A percentile compares a stretch with the other conserved stretches of the same genome.
phyloP scores from a whole-genome alignment of 2,113 vertebrate species.

The Bubalus kerabau region DNA sequence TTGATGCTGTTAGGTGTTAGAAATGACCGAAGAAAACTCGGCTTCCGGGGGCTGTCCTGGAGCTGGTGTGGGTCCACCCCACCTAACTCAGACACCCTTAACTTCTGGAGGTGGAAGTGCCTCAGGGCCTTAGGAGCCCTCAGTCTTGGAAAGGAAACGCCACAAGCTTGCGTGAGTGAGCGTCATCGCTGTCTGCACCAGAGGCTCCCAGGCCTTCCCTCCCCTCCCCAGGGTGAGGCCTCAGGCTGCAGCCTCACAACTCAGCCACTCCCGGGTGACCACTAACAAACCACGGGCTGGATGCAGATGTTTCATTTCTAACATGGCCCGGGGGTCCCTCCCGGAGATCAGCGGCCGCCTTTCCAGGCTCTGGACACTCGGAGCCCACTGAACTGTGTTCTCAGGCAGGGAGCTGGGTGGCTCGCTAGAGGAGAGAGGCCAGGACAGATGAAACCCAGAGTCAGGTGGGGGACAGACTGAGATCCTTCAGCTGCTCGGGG shows the following conservation, averaged over 20 bases:
- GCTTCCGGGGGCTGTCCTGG: rapidly evolving
- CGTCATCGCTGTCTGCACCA: rapidly evolving
- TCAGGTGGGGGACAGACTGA: neutral
- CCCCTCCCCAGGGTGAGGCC: neutral
- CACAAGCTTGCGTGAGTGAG: rapidly evolving
- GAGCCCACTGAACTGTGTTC: neutral
- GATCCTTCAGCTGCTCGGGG: rapidly evolving
- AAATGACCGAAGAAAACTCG: neutral
- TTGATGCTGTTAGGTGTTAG: neutral
- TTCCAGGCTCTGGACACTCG: neutral
- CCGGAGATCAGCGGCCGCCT: rapidly evolving
- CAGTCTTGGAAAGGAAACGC: neutral
- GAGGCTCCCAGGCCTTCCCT: neutral
- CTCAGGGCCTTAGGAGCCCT: neutral
- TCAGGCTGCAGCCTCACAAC: neutral
- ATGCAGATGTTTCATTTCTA: neutral
- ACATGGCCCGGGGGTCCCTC: neutral
- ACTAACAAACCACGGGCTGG: neutral
- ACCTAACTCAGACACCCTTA: rapidly evolving
- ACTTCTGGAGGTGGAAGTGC: neutral
- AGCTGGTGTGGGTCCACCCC: rapidly evolving
- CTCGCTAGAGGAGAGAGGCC: rapidly evolving
- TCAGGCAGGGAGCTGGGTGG: neutral
- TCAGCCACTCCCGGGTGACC: neutral
- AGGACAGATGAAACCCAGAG: neutral